Percentiles rank a stretch among this genome's conserved stretches.
phyloP scores from a whole-genome alignment of 2,888 invertebrate genomes.

The Ennomos fuscantarius region DNA sequence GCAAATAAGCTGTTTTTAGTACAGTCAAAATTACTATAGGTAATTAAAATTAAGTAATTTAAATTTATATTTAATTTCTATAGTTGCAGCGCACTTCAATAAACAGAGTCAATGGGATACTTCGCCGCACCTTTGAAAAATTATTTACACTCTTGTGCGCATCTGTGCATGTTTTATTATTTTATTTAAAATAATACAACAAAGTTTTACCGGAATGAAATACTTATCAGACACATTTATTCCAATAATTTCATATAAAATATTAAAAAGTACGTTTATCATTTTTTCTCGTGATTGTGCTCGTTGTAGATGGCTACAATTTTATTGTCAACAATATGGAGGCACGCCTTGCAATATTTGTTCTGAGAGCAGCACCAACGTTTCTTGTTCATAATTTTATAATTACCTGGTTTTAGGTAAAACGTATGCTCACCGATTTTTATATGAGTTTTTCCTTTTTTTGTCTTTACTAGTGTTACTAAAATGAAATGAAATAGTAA shows the following conservation, averaged over 20 bases:
- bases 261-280: conserved; percentile 5
- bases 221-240: too few relatives aligned
- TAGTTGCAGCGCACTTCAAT: too few relatives aligned
- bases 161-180: background rate
- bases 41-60: too few relatives aligned
- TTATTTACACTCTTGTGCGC: too few relatives aligned
- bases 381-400: conserved; percentile 46
- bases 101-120: too few relatives aligned
- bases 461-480: conserved; percentile 64
- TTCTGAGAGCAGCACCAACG: conserved; percentile 69
- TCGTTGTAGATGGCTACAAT: conserved; percentile 66
- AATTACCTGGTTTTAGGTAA: conserved; percentile 62
- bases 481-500: conserved; percentile 39
- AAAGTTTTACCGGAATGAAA: conserved; percentile 5
- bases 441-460: conserved; percentile 66
- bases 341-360: conserved; percentile 65
- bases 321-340: conserved; percentile 62
- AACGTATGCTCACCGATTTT: conserved; percentile 65
- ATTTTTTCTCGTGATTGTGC: conserved; percentile 71
- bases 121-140: too few relatives aligned
- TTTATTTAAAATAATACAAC: background rate
- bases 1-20: too few relatives aligned
- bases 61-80: too few relatives aligned
- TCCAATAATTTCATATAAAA: too few relatives aligned
- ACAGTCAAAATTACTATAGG: too few relatives aligned